Percentiles rank a stretch among this genome's conserved stretches.
These are phyloP conservation scores for Silurus meridionalis DNA, from an alignment of 2,113 vertebrate species.

Conservation along the genomic window DNA sequence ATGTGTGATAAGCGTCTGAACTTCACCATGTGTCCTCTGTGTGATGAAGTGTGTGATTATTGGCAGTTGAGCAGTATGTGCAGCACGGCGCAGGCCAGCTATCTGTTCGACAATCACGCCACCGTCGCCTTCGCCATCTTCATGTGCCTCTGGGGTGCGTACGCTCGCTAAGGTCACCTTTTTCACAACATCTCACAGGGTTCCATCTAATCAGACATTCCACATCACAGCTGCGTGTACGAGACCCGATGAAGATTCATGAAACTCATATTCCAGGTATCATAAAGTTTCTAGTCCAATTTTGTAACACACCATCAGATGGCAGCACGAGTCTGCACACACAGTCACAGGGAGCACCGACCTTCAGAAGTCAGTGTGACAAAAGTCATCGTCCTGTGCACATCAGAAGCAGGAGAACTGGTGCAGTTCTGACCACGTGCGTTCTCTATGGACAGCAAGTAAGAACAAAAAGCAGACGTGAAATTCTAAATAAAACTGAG, in stretches of 20 bases:
- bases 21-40: slow-evolving; percentile 98
- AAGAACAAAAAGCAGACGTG: no score
- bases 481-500: no score
- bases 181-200: neutral
- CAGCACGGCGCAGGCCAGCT: slow-evolving; percentile 82
- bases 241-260: neutral
- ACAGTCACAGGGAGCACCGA: no score
- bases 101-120: slow-evolving; percentile 94
- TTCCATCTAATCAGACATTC: neutral
- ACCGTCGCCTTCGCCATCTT: slow-evolving; percentile 94
- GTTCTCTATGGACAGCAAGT: no score
- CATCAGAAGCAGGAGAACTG: no score
- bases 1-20: slow-evolving; percentile 81
- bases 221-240: neutral
- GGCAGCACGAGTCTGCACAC: no score
- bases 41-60: slow-evolving; percentile 91
- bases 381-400: no score
- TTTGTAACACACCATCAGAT: no score
- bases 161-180: neutral
- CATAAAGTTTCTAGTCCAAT: no score
- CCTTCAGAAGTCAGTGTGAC: no score
- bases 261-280: neutral
- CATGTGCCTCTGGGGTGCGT: slow-evolving; percentile 98
- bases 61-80: slow-evolving; percentile 93
- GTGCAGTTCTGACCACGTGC: no score